Conservation (phyloP, 37 sponge, comb jelly and placozoan genomes). For the Ephydatia muelleri region DNA sequence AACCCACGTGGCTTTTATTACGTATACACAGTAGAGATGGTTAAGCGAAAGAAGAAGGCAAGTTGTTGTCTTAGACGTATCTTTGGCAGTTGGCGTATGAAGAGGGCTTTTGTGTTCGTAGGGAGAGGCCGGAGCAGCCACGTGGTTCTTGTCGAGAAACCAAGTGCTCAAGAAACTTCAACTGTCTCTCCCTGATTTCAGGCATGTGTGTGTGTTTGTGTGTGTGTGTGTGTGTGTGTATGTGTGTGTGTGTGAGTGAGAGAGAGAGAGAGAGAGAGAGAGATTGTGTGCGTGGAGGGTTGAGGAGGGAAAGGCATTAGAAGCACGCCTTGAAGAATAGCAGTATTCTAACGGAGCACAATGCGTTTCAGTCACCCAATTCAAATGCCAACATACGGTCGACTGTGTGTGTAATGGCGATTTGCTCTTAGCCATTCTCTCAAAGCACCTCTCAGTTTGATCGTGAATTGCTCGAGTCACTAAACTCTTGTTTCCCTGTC, state of each 20-base stretch:
- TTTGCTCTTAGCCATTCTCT: neutral
- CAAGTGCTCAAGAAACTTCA: conserved; percentile 92
- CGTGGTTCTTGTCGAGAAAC: conserved; percentile 88
- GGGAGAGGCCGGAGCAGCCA: conserved; percentile 94
- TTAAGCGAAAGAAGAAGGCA: conserved; percentile 63
- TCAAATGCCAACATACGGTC: neutral
- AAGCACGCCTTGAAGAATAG: too few relatives aligned
- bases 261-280: too few relatives aligned
- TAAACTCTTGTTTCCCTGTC: neutral
- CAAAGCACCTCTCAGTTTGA: neutral
- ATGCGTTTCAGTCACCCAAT: too few relatives aligned
- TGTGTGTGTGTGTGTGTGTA: too few relatives aligned
- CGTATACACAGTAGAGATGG: conserved; percentile 20
- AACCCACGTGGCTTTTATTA: neutral
- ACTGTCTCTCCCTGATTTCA: conserved; percentile 88
- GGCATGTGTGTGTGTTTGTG: conserved; percentile 53
- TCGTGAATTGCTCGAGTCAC: neutral
- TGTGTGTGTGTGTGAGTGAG: neutral
- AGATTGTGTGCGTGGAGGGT: neutral
- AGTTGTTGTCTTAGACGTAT: neutral
- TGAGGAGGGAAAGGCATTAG: neutral
- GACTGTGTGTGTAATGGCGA: neutral
- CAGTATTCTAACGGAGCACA: too few relatives aligned
- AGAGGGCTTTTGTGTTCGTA: conserved; percentile 1
- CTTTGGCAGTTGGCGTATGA: neutral